Percentiles rank a stretch among this genome's conserved stretches.
phyloP scores from a whole-genome alignment of 2,888 invertebrate genomes.

The Drosophila nr. fundita region DNA sequence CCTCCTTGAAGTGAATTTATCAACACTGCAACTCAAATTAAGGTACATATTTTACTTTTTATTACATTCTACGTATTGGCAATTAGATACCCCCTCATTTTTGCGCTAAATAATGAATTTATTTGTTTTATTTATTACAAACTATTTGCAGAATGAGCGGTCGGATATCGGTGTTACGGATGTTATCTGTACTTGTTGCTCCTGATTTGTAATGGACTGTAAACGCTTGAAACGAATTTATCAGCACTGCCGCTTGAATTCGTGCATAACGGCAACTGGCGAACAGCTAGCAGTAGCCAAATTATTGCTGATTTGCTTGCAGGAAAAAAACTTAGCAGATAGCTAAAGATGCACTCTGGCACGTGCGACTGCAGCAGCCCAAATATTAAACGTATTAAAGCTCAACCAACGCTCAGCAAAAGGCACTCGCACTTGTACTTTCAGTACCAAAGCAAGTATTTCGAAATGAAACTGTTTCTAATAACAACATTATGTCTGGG shows the following conservation, averaged over 20 bases:
- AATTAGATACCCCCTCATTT: neutral
- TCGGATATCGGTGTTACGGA: slow-evolving; percentile 21
- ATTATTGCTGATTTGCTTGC: slow-evolving; percentile 2
- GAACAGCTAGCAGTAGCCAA: slow-evolving; percentile 1
- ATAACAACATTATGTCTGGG: slow-evolving; percentile 32
- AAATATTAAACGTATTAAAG: slow-evolving; percentile 52
- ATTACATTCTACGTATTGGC: neutral
- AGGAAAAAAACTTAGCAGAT: slow-evolving; percentile 31
- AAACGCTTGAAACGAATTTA: slow-evolving; percentile 8
- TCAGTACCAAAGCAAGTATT: slow-evolving; percentile 20
- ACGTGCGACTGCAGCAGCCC: slow-evolving; percentile 41
- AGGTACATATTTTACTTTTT: slow-evolving; percentile 21
- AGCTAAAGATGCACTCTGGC: slow-evolving; percentile 21
- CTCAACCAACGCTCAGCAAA: neutral
- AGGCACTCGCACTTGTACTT: slow-evolving; percentile 35
- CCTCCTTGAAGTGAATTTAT: slow-evolving; percentile 7
- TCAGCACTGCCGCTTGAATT: slow-evolving; percentile 44
- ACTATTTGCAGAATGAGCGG: neutral
- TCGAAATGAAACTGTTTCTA: slow-evolving; percentile 39
- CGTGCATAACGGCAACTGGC: slow-evolving; percentile 41
- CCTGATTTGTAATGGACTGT: slow-evolving; percentile 29
- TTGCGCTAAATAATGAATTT: neutral
- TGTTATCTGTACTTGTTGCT: slow-evolving; percentile 34
- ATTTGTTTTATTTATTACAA: no score
- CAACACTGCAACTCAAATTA: slow-evolving; percentile 1